A percentile compares a stretch with the other conserved stretches of the same genome.
phyloP scores from a whole-genome alignment of 2,113 vertebrate genomes.

The Brienomyrus brachyistius region DNA sequence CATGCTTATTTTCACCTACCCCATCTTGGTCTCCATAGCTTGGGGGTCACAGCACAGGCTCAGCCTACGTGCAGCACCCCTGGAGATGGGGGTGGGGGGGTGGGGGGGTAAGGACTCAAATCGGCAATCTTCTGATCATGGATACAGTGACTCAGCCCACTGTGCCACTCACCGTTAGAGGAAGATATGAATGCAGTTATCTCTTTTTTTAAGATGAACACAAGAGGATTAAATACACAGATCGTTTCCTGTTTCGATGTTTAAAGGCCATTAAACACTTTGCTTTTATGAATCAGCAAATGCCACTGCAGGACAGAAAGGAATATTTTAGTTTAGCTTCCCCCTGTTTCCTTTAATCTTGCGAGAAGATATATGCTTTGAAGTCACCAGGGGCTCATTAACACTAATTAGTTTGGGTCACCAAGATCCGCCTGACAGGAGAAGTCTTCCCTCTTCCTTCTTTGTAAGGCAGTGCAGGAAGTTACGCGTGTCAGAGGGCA shows the following conservation, averaged over 20 bases:
- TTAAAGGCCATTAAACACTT: constrained; percentile 23
- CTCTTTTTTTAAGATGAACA: not conserved
- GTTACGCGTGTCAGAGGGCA: not conserved
- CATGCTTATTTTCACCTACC: not conserved
- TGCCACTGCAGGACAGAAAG: constrained; percentile 29
- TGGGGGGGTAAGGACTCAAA: not conserved
- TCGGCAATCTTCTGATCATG: not conserved
- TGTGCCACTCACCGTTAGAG: not conserved
- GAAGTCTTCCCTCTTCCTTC: not conserved
- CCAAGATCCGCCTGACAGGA: not conserved
- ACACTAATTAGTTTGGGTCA: constrained; percentile 46
- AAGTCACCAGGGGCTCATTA: constrained; percentile 51
- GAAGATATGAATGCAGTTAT: not conserved
- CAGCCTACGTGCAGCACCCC: not conserved
- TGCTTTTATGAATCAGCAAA: constrained; percentile 23
- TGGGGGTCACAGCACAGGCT: not conserved
- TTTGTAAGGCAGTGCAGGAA: not conserved
- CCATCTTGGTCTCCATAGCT: not conserved
- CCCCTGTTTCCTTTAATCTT: constrained; percentile 24
- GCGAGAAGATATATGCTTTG: constrained; percentile 46
- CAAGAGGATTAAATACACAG: not conserved
- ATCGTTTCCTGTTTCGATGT: constrained; percentile 8
- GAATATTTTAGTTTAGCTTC: constrained; percentile 12
- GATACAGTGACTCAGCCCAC: not conserved
- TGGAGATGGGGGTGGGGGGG: not conserved